Base-by-base conservation (phyloP, 2,797 vertebrate species). In the Scleropages formosus region DNA sequence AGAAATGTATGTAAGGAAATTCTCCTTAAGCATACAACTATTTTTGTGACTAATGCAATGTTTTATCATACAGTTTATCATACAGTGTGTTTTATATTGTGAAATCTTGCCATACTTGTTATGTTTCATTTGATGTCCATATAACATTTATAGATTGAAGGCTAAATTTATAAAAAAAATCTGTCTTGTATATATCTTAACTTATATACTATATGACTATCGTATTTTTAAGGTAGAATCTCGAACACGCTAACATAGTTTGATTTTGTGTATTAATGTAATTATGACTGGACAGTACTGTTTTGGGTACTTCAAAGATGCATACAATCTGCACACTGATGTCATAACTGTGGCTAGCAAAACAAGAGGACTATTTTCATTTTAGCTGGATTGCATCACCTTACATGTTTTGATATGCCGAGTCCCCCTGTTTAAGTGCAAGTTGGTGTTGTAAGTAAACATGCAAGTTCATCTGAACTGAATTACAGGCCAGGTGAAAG, bases 1-100 rank as follows among this genome's bases (percentile, higher is more conserved):
- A 94, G 93, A 96, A 96, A 96, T 95, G 95, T 97, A 96, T 91
- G 95, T 96, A 95, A 95, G 94, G 91, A 84, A 78, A 80, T 81
- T 86, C 89, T 78, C 77, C 77, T 39, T 7, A 73, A 12, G 56
- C 31, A 39, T 39, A 39, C 31, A 39, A 39, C 2, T 39, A 39
- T 39, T 39, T 6, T n/a, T n/a, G n/a, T n/a, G n/a, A n/a, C n/a
- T n/a, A n/a, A n/a, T n/a, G n/a, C n/a, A n/a, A n/a, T n/a, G n/a
- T n/a, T n/a, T n/a, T n/a, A n/a, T n/a, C n/a, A n/a, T n/a, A n/a
- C n/a, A n/a, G n/a, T n/a, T n/a, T n/a, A n/a, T n/a, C n/a, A n/a
- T n/a, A n/a, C n/a, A n/a, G n/a, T n/a, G n/a, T n/a, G n/a, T n/a
- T n/a, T n/a, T n/a, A n/a, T n/a, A 39, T 39, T 39, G 39, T 2